phyloP scores from a whole-genome alignment of 92 coral and sea anemone species.

The Palythoa grandis region DNA sequence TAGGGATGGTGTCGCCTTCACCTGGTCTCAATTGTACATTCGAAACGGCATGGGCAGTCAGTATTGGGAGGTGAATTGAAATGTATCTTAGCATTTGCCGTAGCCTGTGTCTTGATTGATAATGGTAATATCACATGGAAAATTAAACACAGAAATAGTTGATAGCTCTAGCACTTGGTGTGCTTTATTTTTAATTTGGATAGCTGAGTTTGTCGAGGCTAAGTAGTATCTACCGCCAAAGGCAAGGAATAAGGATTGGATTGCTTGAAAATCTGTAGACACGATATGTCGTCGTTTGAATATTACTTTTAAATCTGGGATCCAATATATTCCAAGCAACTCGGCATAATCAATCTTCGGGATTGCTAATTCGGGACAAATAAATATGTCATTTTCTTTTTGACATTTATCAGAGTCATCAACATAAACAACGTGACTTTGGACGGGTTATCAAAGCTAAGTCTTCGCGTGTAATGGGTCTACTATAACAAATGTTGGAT shows the following conservation, averaged over 20 bases:
- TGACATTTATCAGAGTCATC: conserved; percentile 32
- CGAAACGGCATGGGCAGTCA: background rate
- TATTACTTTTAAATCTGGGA: background rate
- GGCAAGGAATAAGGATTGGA: background rate
- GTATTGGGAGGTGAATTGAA: conserved; percentile 5
- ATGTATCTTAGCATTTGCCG: conserved; percentile 24
- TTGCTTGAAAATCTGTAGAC: background rate
- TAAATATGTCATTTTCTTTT: conserved; percentile 21
- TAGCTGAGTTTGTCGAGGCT: background rate
- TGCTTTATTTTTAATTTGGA: background rate
- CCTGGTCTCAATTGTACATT: conserved; percentile 28
- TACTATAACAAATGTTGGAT: conserved; percentile 9
- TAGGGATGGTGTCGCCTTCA: background rate
- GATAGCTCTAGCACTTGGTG: background rate
- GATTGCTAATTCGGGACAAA: conserved; percentile 40
- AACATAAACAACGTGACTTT: conserved; percentile 20
- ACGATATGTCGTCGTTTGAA: background rate
- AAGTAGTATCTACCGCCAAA: conserved; percentile 7
- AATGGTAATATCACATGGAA: conserved; percentile 28
- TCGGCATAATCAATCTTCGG: background rate
- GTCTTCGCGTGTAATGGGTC: conserved; percentile 15
- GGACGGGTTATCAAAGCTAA: conserved; percentile 20
- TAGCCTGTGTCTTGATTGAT: conserved; percentile 15
- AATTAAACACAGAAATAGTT: conserved; percentile 5
- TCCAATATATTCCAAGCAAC: conserved; percentile 46